Evolutionary conservation across 2,113 vertebrate species (phyloP).

Genomic region (Misgurnus anguillicaudatus): DNA sequence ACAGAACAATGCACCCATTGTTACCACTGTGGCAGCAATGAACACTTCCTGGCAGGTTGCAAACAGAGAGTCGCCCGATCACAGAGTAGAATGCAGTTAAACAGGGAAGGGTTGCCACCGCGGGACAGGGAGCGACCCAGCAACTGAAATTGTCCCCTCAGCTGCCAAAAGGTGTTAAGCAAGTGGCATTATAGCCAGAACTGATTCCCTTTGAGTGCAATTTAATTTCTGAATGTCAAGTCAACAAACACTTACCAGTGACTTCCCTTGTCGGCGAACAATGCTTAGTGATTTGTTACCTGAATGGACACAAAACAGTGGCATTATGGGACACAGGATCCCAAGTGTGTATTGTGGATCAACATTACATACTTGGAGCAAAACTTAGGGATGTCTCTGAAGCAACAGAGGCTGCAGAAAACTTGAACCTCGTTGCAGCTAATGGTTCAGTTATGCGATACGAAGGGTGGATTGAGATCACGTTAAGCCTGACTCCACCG

Average conservation of each 20-base stretch:
- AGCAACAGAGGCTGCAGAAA: no score
- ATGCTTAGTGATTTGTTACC: no score
- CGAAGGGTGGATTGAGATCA: neutral
- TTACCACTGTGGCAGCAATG: conserved; percentile 49
- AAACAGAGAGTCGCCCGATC: neutral
- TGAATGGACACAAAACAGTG: no score
- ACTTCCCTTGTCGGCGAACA: no score
- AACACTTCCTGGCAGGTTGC: conserved; percentile 38
- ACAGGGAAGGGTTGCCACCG: conserved; percentile 4
- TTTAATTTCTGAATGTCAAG: neutral
- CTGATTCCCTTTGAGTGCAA: neutral
- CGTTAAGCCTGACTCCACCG: neutral
- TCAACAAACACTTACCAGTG: no score
- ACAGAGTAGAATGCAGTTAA: neutral
- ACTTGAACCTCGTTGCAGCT: no score
- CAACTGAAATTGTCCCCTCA: neutral
- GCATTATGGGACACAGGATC: no score
- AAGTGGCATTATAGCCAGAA: neutral
- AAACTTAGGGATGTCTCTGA: no score
- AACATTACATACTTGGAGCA: no score
- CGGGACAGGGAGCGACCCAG: conserved; percentile 41
- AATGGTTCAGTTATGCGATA: no score
- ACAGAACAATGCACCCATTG: conserved; percentile 42
- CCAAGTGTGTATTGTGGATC: no score
- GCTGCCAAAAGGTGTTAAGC: neutral